Conservation (phyloP, 2,888 invertebrate species). For the Eilema caniola region DNA sequence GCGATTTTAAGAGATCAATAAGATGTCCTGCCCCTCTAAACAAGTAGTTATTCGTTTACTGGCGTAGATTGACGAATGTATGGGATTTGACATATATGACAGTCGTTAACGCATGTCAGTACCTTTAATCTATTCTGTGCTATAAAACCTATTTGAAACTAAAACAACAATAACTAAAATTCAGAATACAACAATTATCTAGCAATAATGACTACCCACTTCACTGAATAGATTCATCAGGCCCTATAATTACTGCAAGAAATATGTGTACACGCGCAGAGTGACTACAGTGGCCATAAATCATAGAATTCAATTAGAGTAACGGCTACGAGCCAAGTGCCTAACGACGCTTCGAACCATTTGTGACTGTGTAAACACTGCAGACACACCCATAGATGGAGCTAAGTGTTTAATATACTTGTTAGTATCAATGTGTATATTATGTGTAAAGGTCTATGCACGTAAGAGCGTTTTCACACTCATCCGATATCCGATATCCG, state of each 20-base stretch:
- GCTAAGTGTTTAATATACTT: conserved; percentile 4
- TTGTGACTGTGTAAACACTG: conserved; percentile 36
- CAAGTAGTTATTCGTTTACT: no score
- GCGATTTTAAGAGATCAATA: no score
- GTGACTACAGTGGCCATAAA: conserved; percentile 56
- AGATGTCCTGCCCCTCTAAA: no score
- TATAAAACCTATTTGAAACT: not conserved
- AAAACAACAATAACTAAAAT: not conserved
- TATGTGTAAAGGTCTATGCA: not conserved
- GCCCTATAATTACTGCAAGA: conserved; percentile 13
- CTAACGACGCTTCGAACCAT: conserved; percentile 44
- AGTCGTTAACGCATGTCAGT: no score
- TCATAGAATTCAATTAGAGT: conserved; percentile 73
- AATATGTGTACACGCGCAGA: not conserved
- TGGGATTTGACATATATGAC: no score
- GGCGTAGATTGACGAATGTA: no score
- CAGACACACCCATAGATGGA: conserved; percentile 1
- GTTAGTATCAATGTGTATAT: not conserved
- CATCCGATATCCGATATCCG: no score
- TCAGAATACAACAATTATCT: not conserved
- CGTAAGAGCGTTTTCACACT: no score
- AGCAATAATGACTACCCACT: conserved; percentile 5
- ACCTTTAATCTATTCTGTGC: no score
- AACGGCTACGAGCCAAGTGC: conserved; percentile 53
- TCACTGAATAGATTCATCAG: conserved; percentile 7